Percentiles rank a stretch among this genome's conserved stretches.
Conservation (phyloP, 2,113 vertebrate species). For the Leptosomus discolor region DNA sequence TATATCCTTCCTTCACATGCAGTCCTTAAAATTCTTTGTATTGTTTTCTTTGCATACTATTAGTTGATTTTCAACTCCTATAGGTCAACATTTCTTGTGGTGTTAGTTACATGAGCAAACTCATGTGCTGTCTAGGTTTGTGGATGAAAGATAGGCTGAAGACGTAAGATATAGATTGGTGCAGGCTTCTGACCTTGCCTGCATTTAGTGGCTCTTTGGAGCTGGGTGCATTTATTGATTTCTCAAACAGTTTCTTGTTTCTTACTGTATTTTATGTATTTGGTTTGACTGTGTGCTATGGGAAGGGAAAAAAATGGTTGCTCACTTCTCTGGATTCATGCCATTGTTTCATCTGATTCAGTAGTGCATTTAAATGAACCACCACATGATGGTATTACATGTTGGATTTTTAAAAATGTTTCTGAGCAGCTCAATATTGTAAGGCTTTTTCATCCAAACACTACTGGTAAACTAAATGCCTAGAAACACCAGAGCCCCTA, state of each 20-base stretch:
- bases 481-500: not conserved
- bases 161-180: not conserved
- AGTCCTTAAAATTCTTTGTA: not conserved
- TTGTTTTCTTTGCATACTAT: not conserved
- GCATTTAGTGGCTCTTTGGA: not conserved
- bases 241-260: not conserved
- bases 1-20: not conserved
- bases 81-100: fast-evolving
- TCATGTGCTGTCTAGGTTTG: not conserved
- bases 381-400: not conserved
- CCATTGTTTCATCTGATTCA: not conserved
- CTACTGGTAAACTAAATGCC: not conserved
- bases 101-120: not conserved
- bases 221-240: not conserved
- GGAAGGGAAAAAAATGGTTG: not conserved
- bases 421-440: not conserved
- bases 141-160: not conserved
- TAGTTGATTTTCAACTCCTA: not conserved
- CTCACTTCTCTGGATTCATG: not conserved
- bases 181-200: not conserved
- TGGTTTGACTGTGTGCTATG: not conserved
- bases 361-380: not conserved
- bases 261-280: not conserved
- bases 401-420: not conserved
- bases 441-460: not conserved